Evolutionary conservation across 2,113 vertebrate genomes (phyloP).

Genomic region (Elachura formosa): DNA sequence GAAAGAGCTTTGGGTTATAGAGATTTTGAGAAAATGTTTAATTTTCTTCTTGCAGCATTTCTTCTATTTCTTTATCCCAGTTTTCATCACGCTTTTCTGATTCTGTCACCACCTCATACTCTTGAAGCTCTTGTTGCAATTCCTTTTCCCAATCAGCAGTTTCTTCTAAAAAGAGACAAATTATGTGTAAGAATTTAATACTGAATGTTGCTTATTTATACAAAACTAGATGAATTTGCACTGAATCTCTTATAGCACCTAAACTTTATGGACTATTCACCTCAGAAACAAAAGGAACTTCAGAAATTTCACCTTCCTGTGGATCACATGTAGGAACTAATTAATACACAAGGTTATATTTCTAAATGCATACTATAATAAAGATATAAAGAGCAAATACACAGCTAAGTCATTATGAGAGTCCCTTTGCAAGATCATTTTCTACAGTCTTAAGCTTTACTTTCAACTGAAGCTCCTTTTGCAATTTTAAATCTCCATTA

Average conservation of each 20-base stretch:
- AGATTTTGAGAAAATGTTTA: constrained; percentile 52
- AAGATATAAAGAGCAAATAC: background rate
- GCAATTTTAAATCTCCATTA: background rate
- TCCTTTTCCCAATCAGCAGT: constrained; percentile 92
- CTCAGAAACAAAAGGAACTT: background rate
- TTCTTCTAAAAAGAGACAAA: constrained; percentile 75
- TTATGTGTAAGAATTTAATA: background rate
- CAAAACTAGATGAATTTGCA: background rate
- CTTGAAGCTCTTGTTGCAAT: constrained; percentile 91
- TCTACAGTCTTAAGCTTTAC: background rate
- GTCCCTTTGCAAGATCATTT: background rate
- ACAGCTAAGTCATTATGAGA: background rate
- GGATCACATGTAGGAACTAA: background rate
- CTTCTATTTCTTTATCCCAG: constrained; percentile 95
- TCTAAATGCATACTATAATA: background rate
- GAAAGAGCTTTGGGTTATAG: background rate
- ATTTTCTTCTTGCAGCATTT: constrained; percentile 87
- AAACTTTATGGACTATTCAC: background rate
- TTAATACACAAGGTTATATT: background rate
- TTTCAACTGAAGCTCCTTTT: background rate
- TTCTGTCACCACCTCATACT: constrained; percentile 90
- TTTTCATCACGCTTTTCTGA: constrained; percentile 86
- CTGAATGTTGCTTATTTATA: background rate
- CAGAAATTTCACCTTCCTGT: background rate
- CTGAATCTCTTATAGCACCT: background rate